Base-by-base conservation (phyloP, 2,797 vertebrate genomes). In the Lagorchestes hirsutus region DNA sequence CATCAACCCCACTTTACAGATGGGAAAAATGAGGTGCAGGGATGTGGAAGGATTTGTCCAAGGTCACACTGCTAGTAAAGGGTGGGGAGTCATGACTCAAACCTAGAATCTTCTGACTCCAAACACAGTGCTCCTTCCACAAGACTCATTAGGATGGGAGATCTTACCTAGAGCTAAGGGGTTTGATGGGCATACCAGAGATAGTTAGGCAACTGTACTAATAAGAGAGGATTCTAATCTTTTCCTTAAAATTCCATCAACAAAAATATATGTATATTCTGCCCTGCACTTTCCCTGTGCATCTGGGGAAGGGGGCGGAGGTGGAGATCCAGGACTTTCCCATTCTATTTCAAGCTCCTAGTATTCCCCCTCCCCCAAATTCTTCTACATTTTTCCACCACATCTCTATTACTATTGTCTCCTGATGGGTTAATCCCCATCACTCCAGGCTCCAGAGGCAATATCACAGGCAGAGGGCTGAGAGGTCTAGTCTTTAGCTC, bases 1-100 rank as follows among this genome's bases (percentile, higher is more conserved):
- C 52, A 52, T n/a, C 8, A 57, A 31, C 27, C n/a, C 28, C 92
- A 92, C 13, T 74, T 93, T 92, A 94, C 50, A 91, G 74, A 97
- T 95, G 87, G 10, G 92, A 90, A 95, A 31, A 56, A 0, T 5
- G n/a, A 91, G 34, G 59, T 14, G 54, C 95, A 62, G 93, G 62
- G n/a, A 46, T 82, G 22, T 46, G 18, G 67, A 40, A n/a, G 16
- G 67, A 50, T 50, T 87, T 46, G 74, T 40, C 24, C 74, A 87
- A 50, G 74, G 22, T 87, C 40, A 87, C 22, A 46, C 40, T 87
- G 22, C 40, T 50, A 87, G 74, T 50, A 87, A 50, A 87, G 24
- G 74, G 74, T 50, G 22, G 0, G 18, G 67, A 82, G 29, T 82
- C 8, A 82, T 46, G 74, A 82, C 40, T 82, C 22, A 82, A 46